phyloP scores from a whole-genome alignment of 2,888 invertebrate genomes.

The Caenorhabditis parvicauda region DNA sequence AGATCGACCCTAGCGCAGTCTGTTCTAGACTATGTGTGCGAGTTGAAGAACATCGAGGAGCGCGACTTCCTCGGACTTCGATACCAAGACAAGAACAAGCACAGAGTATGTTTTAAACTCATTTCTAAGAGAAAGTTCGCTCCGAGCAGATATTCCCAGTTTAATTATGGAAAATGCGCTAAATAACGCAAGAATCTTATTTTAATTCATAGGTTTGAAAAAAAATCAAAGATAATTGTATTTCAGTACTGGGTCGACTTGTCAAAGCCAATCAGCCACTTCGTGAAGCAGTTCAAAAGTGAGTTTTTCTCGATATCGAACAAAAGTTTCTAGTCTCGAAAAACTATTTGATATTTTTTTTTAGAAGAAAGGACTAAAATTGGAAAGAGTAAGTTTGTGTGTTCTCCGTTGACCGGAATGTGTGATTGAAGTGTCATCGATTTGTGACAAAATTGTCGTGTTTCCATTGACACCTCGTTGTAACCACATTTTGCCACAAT shows the following conservation, averaged over 20 bases:
- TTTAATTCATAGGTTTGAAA: no score
- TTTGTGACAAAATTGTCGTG: not conserved
- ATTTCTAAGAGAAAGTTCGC: not conserved
- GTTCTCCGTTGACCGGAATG: slow-evolving; percentile 2
- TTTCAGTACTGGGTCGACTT: slow-evolving; percentile 90
- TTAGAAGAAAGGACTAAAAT: slow-evolving; percentile 25
- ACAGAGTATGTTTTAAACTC: slow-evolving; percentile 73
- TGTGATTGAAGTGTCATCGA: not conserved
- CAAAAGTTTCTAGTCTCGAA: not conserved
- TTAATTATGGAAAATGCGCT: not conserved
- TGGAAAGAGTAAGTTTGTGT: slow-evolving; percentile 27
- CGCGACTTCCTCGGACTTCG: slow-evolving; percentile 91
- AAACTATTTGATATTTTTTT: slow-evolving; percentile 2
- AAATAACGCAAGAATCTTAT: no score
- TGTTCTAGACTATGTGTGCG: slow-evolving; percentile 84
- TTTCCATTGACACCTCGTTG: not conserved
- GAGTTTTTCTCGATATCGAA: slow-evolving; percentile 44
- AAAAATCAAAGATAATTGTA: slow-evolving; percentile 18
- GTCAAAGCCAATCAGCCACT: slow-evolving; percentile 73
- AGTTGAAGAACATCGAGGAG: slow-evolving; percentile 83
- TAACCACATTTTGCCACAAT: no score
- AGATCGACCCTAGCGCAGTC: slow-evolving; percentile 74
- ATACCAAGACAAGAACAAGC: slow-evolving; percentile 83
- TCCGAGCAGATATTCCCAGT: not conserved
- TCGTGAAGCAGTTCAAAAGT: slow-evolving; percentile 89